Percentiles rank a stretch among this genome's conserved stretches.
Conservation (phyloP, 1,140 invertebrate species). For the Elymnias hypermnestra region DNA sequence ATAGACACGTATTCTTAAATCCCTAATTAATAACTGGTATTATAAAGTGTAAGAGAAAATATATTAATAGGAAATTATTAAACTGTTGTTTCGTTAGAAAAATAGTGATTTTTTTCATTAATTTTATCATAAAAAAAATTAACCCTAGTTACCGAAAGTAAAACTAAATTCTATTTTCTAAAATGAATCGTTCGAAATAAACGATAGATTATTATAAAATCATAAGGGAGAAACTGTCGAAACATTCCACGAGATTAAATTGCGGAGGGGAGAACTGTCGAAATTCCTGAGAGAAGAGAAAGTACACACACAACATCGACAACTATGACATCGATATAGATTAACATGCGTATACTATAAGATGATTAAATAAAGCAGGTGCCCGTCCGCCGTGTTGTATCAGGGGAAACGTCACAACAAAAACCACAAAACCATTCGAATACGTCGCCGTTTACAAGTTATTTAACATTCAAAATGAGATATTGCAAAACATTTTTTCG, state of each 20-base stretch:
- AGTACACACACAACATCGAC: conserved; percentile 9
- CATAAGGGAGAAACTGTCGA: conserved; percentile 1
- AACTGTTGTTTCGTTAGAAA: conserved; percentile 1
- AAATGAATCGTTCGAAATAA: too few relatives aligned
- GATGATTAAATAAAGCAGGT: conserved; percentile 2
- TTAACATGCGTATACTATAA: conserved; percentile 3
- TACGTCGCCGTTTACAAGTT: too few relatives aligned
- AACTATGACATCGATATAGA: background rate
- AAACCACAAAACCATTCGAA: background rate
- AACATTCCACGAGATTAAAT: conserved; percentile 5
- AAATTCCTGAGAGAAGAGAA: conserved; percentile 5
- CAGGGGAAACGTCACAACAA: background rate
- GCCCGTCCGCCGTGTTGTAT: conserved; percentile 9
- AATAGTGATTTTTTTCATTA: too few relatives aligned
- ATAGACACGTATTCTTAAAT: conserved; percentile 6
- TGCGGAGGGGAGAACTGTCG: background rate
- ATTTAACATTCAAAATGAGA: too few relatives aligned
- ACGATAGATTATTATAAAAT: background rate
- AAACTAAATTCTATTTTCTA: too few relatives aligned
- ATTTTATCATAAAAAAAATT: conserved; percentile 1
- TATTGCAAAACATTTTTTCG: too few relatives aligned
- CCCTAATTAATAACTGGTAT: background rate
- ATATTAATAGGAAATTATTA: conserved; percentile 3
- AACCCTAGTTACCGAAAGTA: background rate
- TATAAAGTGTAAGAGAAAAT: conserved; percentile 3